Evolutionary conservation across 2,797 vertebrate genomes (phyloP), one percentile per base, ranked within the genome.

Genomic region (Sebastolobus alascanus): DNA sequence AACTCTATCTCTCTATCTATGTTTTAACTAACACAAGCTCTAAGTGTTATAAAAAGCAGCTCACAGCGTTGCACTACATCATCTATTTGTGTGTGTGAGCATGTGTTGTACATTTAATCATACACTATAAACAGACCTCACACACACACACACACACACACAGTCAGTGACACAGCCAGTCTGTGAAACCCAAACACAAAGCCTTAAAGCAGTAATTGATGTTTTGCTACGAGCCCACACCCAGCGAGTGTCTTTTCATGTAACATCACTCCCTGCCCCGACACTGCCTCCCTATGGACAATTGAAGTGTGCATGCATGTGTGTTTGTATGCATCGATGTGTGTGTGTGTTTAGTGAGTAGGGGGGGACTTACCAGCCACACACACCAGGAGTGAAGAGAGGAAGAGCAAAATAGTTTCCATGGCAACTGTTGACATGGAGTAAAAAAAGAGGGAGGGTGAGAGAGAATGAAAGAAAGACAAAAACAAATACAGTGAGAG

Each of bases 321-420:
- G 46, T 52, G 63, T 69, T 22, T 66, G 58, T 13, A 4, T 66
- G 72, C 9, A 16, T 56, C 61, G n/a, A 37, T 67, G 68, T 37
- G 52, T 29, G 18, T 29, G 65, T 72, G 46, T 81, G 67, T 61
- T 20, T 13, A 14, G 68, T 78, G 60, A 72, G 71, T 46, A 67
- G 29, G 40, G 73, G 55, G 72, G 55, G 72, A 96, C 98, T 94
- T 93, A 99, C 97, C 97, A 77, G 96, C 93, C 1, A 85, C 91
- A 4, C 96, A 97, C 70, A 97, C 95, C 93, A 98, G 93, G 79
- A 98, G 95, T 43, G 97, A 97, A 84, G 96, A 97, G 61, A 99
- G 94, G 86, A 97, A 93, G 87, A 98, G 89, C 92, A 98, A 93
- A 90, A 67, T 90, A 60, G 96, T 94, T 94, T 97, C 98, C 98